These are phyloP conservation scores for Pipistrellus pygmaeus DNA, from an alignment of 2,797 vertebrate genomes.

Conservation along the genomic window DNA sequence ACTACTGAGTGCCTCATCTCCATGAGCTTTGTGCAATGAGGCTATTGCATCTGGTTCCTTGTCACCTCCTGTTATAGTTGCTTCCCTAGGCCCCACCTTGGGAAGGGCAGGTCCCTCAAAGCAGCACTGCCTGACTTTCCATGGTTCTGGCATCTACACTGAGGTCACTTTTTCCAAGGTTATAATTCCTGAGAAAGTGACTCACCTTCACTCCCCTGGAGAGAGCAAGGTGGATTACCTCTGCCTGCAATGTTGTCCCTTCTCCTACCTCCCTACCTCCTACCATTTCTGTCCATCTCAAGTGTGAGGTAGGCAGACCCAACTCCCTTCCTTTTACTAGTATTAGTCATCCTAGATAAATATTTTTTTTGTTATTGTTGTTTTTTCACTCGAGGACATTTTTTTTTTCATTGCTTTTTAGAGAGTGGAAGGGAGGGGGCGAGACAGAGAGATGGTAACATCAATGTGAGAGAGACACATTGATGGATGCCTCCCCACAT, in stretches of 20 bases:
- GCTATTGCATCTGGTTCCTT: background rate
- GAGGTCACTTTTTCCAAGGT: background rate
- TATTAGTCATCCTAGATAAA: background rate
- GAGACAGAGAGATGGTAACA: too few relatives aligned
- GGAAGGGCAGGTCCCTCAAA: background rate
- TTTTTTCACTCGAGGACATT: too few relatives aligned
- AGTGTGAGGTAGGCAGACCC: background rate
- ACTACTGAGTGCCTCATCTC: background rate
- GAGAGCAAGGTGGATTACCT: background rate
- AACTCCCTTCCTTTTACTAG: background rate
- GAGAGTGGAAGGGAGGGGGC: too few relatives aligned
- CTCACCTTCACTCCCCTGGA: background rate
- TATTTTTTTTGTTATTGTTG: background rate
- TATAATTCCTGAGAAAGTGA: background rate
- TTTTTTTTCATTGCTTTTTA: too few relatives aligned
- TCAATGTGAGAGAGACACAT: too few relatives aligned
- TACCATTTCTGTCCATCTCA: background rate
- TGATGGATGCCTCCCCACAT: too few relatives aligned
- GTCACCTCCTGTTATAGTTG: background rate
- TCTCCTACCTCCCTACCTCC: background rate
- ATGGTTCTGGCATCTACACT: background rate
- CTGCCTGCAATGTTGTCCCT: background rate
- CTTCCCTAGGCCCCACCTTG: background rate
- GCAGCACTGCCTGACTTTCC: background rate
- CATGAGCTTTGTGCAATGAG: background rate